Base-by-base conservation (phyloP, 2,888 invertebrate species). In the Parapristionchus giblindavisi region DNA sequence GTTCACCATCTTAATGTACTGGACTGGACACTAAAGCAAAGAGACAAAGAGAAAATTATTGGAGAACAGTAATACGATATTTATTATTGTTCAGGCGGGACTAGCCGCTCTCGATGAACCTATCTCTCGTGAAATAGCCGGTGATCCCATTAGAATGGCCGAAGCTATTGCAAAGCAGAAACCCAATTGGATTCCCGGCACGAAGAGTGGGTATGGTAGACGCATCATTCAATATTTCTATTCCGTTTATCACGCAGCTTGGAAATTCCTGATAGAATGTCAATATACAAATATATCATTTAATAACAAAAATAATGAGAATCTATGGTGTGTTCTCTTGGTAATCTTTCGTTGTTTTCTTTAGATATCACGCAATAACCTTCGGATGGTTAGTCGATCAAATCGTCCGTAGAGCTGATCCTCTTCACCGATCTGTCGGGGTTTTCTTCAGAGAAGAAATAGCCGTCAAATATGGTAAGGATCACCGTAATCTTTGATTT, bases 341-440 rank as follows among this genome's bases (percentile, higher is more conserved):
- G 14, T 24, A 14, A 58, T 17, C 60, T 14, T 24, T 58, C n/a
- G 14, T 27, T n/a, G 14, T n/a, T n/a, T n/a, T n/a, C 38, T 63
- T 0, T 21, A 78, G 82, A 6, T 90, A 90, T 80, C 90, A 90
- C 80, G 89, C 86, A 3, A 80, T 89, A 24, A 89, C 89, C 8
- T 88, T 86, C 76, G 90, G 89, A 3, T 86, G 89, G 83, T 88
- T 89, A 71, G 86, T 89, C 11, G 89, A 90, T 78, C 88, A 88
- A 61, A 83, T 90, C 60, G 84, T 89, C 17, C 72, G 88, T 43
- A 65, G 83, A 24, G 88, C 86, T 0, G 90, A 90, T 81, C 88
- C 89, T 3, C 43, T 29, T 11, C 60, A 61, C 29, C 48, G 73
- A 60, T 73, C 73, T 48, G 80, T 89, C n/a, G 86, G 85, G 17